phyloP scores from a whole-genome alignment of 2,888 invertebrate genomes.

The Phortica magna region DNA sequence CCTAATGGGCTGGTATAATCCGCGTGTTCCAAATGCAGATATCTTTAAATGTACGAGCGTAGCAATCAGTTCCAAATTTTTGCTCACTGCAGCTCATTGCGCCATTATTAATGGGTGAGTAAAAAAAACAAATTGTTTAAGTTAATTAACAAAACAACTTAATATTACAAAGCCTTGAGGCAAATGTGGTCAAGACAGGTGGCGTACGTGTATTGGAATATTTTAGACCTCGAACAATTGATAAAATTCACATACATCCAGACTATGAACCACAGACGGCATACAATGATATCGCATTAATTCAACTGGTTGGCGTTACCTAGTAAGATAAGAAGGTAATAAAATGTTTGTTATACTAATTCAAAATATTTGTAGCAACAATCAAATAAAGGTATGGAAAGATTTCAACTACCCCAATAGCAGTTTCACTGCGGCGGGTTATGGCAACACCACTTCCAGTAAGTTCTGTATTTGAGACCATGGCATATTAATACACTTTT shows the following conservation, averaged over 20 bases:
- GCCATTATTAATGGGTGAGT: not conserved
- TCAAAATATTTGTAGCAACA: slow-evolving; percentile 26
- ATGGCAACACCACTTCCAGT: slow-evolving; percentile 78
- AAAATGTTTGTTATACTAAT: not conserved
- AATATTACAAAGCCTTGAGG: not conserved
- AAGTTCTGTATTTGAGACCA: not conserved
- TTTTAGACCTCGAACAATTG: not conserved
- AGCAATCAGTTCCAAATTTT: slow-evolving; percentile 7
- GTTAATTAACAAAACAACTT: not conserved
- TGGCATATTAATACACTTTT: not conserved
- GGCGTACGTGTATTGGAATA: not conserved
- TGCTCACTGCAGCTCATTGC: slow-evolving; percentile 9
- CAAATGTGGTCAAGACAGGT: not conserved
- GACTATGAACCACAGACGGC: not conserved
- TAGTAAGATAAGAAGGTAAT: not conserved
- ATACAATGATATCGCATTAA: slow-evolving; percentile 16
- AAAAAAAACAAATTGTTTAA: not conserved
- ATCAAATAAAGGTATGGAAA: slow-evolving; percentile 80
- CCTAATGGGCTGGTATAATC: not conserved
- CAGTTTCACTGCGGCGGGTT: slow-evolving; percentile 80
- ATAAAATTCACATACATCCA: not conserved
- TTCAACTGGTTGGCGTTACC: not conserved
- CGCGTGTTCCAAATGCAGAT: not conserved
- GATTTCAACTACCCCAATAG: slow-evolving; percentile 61
- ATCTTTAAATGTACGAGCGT: not conserved